Evolutionary conservation across 2,888 invertebrate genomes (phyloP).

Genomic region (Allolobophora icterica): DNA sequence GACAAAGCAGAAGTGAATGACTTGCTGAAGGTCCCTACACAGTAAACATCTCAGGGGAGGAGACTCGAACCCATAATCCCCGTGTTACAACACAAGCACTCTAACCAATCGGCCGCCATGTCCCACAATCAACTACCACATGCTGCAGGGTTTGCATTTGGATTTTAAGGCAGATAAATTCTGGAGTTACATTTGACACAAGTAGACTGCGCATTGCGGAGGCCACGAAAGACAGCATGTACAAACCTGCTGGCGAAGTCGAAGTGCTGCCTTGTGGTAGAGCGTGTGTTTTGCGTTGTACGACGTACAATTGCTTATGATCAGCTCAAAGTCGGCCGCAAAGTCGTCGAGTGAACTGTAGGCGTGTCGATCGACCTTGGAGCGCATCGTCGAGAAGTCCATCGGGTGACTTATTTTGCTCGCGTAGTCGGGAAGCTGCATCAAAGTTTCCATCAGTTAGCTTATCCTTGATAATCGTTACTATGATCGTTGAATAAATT

Average conservation of each 20-base stretch:
- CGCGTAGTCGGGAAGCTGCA: slow-evolving; percentile 82
- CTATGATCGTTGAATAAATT: neutral
- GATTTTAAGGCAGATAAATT: neutral
- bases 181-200: neutral
- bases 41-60: no score
- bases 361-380: slow-evolving; percentile 65
- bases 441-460: neutral
- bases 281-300: slow-evolving; percentile 95
- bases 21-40: no score
- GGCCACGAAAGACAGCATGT: neutral
- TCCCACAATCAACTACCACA: no score
- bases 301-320: slow-evolving; percentile 91
- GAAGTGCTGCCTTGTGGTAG: slow-evolving; percentile 86
- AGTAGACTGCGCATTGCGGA: neutral
- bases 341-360: slow-evolving; percentile 75
- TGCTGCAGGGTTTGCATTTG: no score
- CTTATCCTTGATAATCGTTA: no score
- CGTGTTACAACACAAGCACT: no score
- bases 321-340: slow-evolving; percentile 89
- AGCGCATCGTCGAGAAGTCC: slow-evolving; percentile 87
- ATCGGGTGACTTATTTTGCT: slow-evolving; percentile 84
- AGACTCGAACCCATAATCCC: no score
- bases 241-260: slow-evolving; percentile 79
- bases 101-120: no score
- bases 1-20: no score